Conservation (phyloP, 2,113 vertebrate genomes). For the Uria aalge region DNA sequence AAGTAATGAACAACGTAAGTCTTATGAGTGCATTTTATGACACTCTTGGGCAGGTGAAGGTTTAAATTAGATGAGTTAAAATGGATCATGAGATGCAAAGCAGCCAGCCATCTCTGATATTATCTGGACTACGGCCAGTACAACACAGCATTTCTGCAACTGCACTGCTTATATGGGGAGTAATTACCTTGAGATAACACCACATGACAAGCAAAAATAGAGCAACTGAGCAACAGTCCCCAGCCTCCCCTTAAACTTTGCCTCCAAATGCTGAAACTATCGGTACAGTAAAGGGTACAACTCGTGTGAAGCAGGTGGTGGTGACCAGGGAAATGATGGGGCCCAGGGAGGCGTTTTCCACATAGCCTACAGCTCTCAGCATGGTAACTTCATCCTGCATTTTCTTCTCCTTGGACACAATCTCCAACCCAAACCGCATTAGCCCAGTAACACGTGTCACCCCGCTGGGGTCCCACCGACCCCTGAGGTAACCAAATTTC, state of each 20-base stretch:
- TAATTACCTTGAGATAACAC: slow-evolving; percentile 4
- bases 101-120: slow-evolving; percentile 15
- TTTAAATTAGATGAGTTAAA: slow-evolving; percentile 65
- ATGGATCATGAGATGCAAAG: slow-evolving; percentile 42
- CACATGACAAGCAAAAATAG: neutral
- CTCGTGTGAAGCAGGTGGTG: rapidly evolving
- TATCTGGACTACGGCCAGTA: slow-evolving; percentile 41
- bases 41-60: slow-evolving; percentile 34
- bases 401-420: neutral
- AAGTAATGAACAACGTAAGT: slow-evolving; percentile 26
- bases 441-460: neutral
- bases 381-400: too few relatives aligned
- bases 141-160: neutral
- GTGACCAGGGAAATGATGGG: neutral
- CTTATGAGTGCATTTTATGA: slow-evolving; percentile 24
- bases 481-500: neutral
- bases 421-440: neutral
- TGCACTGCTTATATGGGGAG: slow-evolving; percentile 3
- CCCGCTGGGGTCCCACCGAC: rapidly evolving
- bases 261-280: neutral
- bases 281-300: neutral
- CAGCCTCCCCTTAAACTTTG: neutral
- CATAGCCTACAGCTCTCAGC: neutral
- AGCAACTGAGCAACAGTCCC: neutral
- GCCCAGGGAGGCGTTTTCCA: neutral